Conservation (phyloP, 2,113 vertebrate genomes). For the Ginglymostoma cirratum region DNA sequence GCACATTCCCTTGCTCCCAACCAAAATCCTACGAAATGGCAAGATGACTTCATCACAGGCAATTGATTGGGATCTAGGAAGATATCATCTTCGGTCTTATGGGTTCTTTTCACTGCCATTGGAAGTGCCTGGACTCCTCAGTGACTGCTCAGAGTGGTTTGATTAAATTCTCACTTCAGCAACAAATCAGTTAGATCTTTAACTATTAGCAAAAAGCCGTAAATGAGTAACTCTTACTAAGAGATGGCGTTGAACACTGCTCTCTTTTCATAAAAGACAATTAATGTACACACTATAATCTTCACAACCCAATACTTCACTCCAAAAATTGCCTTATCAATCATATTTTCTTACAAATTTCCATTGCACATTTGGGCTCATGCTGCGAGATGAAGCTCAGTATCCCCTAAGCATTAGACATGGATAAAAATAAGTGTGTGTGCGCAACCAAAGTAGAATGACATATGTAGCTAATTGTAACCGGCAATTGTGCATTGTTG, state of each 20-base stretch:
- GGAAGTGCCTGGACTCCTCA: not conserved
- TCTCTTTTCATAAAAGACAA: not conserved
- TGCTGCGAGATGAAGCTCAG: not conserved
- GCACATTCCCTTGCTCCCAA: not conserved
- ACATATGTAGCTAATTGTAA: not conserved
- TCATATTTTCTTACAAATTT: not conserved
- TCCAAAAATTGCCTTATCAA: not conserved
- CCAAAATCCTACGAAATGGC: not conserved
- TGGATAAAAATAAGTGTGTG: not conserved
- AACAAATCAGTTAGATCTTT: not conserved
- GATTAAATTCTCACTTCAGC: not conserved
- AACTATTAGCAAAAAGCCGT: not conserved
- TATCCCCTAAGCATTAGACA: not conserved
- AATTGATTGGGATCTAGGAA: not conserved
- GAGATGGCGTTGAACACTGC: not conserved
- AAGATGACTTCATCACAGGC: not conserved
- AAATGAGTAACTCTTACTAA: not conserved
- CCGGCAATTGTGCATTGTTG: not conserved
- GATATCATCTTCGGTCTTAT: not conserved
- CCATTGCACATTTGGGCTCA: not conserved
- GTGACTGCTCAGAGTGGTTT: not conserved
- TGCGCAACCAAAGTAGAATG: not conserved
- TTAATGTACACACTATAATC: not conserved
- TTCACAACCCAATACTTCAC: not conserved
- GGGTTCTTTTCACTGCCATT: not conserved